phyloP scores from a whole-genome alignment of 2,113 vertebrate species.

The Pomatostomus ruficeps region DNA sequence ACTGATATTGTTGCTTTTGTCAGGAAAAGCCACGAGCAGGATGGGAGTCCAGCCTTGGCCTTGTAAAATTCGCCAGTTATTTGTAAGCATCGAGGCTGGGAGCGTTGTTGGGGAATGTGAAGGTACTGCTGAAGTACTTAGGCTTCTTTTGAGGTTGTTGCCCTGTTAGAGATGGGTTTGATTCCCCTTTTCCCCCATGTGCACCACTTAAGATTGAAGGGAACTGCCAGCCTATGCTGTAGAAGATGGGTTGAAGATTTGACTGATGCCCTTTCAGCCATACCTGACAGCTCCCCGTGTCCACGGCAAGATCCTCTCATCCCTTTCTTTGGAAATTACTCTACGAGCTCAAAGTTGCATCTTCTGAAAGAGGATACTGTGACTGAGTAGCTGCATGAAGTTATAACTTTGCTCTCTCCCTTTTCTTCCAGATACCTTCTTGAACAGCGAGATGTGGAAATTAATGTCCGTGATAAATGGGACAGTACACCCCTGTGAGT shows the following conservation, averaged over 20 bases:
- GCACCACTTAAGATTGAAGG: not conserved
- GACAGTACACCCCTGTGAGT: constrained; percentile 97
- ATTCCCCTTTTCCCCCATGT: not conserved
- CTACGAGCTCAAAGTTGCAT: not conserved
- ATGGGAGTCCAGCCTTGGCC: not conserved
- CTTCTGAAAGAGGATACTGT: not conserved
- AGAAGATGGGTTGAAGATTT: not conserved
- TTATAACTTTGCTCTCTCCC: not conserved
- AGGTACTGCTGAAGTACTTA: not conserved
- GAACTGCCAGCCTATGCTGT: not conserved
- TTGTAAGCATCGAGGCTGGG: not conserved
- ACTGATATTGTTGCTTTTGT: not conserved
- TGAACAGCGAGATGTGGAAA: constrained; percentile 94
- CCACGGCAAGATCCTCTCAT: not conserved
- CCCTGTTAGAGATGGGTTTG: not conserved
- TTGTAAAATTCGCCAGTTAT: not conserved
- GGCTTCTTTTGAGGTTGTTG: not conserved
- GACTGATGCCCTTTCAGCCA: not conserved
- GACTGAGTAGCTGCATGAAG: not conserved
- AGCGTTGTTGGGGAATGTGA: not conserved
- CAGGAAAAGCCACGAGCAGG: not conserved
- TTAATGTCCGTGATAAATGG: constrained; percentile 96
- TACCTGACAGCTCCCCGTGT: not conserved
- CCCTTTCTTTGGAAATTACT: not conserved
- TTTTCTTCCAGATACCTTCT: constrained; percentile 84